These are phyloP conservation scores for Montifringilla adamsi DNA, from an alignment of 2,113 vertebrate genomes.

Conservation along the genomic window DNA sequence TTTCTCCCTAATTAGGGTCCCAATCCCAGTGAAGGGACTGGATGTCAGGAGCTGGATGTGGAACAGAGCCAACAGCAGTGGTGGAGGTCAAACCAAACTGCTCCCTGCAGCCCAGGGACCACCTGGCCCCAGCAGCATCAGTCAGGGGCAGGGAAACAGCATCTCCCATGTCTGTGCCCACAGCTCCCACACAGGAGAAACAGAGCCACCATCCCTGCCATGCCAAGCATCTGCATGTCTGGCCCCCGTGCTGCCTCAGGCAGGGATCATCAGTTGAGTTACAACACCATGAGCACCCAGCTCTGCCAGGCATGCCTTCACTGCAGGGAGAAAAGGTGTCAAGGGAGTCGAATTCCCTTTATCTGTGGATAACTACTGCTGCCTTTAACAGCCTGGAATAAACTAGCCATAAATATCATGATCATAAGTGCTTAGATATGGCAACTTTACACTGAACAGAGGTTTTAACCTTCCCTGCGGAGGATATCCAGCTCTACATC, in stretches of 20 bases:
- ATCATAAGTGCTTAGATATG: conserved; percentile 59
- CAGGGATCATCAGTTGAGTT: not conserved
- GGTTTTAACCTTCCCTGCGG: conserved; percentile 59
- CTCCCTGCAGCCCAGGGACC: not conserved
- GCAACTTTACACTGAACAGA: conserved; percentile 64
- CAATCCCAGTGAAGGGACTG: not conserved
- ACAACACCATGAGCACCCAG: not conserved
- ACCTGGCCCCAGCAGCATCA: not conserved
- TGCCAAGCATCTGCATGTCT: fast-evolving
- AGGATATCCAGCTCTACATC: conserved; percentile 48
- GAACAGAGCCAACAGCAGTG: not conserved
- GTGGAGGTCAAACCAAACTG: not conserved
- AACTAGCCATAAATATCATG: conserved; percentile 65
- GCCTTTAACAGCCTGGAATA: conserved; percentile 65
- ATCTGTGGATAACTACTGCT: conserved; percentile 53
- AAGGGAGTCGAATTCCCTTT: conserved; percentile 40
- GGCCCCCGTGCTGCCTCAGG: fast-evolving
- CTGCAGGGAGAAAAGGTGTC: not conserved
- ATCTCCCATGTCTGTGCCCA: not conserved
- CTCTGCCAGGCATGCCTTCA: not conserved
- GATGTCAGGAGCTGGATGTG: not conserved
- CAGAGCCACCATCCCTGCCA: not conserved
- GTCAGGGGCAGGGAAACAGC: not conserved
- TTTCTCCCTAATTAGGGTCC: conserved; percentile 55
- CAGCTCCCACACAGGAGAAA: not conserved